Evolutionary conservation across 2,113 vertebrate species (phyloP).

Genomic region (Corynorhinus townsendii): DNA sequence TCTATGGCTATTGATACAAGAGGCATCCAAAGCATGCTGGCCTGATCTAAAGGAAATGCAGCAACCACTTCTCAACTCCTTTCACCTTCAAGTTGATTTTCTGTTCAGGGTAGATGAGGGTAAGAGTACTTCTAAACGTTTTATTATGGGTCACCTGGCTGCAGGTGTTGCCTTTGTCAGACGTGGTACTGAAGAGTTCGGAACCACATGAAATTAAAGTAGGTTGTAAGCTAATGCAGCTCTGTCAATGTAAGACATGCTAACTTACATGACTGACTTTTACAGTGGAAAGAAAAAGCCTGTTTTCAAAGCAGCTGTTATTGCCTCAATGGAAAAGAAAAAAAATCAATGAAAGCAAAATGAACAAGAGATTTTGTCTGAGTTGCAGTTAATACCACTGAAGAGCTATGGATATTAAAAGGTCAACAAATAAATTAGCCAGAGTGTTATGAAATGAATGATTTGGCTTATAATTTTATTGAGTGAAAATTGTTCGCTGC

Average conservation of each 20-base stretch:
- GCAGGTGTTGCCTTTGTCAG: conserved; percentile 42
- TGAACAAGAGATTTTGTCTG: conserved; percentile 91
- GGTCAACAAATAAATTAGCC: conserved; percentile 86
- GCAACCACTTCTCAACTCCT: neutral
- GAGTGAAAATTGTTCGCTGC: conserved; percentile 84
- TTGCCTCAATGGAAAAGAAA: conserved; percentile 90
- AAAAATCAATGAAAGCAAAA: conserved; percentile 96
- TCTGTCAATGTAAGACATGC: conserved; percentile 73
- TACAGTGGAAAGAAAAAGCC: conserved; percentile 89
- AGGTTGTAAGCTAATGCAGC: conserved; percentile 71
- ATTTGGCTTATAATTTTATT: conserved; percentile 86
- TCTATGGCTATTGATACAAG: neutral
- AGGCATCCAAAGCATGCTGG: neutral
- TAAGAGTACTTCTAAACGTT: neutral
- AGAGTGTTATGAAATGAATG: conserved; percentile 86
- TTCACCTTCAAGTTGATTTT: neutral
- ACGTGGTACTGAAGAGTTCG: conserved; percentile 36
- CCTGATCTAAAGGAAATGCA: neutral
- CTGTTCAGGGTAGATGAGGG: neutral
- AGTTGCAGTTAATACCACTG: conserved; percentile 90
- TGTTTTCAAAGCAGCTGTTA: conserved; percentile 92
- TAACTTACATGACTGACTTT: conserved; percentile 88
- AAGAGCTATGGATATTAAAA: conserved; percentile 88
- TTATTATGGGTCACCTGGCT: neutral
- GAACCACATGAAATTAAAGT: conserved; percentile 65